Conservation (phyloP, 2,113 vertebrate species). For the Hassar affinis region DNA sequence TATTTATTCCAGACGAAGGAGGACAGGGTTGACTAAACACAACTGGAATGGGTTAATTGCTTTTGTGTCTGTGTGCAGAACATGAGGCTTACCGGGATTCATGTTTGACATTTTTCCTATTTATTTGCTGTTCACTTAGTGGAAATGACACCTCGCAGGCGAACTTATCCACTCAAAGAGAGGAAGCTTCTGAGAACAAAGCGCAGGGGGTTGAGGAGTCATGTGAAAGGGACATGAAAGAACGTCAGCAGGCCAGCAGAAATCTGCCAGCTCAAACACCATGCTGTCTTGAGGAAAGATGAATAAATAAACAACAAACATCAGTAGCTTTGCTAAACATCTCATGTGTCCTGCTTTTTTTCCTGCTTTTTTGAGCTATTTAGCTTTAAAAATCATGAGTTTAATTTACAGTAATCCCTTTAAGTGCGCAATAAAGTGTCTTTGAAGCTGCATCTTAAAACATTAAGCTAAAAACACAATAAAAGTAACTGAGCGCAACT, state of each 20-base stretch:
- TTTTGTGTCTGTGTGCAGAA: slow-evolving; percentile 5
- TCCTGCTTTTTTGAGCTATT: not conserved
- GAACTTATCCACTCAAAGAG: not conserved
- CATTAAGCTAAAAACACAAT: slow-evolving; percentile 1
- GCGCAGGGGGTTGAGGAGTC: not conserved
- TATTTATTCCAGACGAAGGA: not conserved
- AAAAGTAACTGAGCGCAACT: not conserved
- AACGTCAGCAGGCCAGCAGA: not conserved
- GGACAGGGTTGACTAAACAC: slow-evolving; percentile 26
- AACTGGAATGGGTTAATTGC: slow-evolving; percentile 15
- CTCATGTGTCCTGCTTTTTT: not conserved
- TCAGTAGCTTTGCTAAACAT: slow-evolving; percentile 4
- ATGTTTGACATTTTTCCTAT: not conserved
- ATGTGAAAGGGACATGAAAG: slow-evolving; percentile 22
- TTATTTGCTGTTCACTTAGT: not conserved
- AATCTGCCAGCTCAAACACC: slow-evolving; percentile 4
- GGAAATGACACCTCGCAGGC: not conserved
- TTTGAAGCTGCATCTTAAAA: not conserved
- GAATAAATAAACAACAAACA: slow-evolving; percentile 13
- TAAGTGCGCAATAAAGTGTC: slow-evolving; percentile 12
- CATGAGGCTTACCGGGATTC: not conserved
- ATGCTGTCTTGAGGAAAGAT: slow-evolving; percentile 16
- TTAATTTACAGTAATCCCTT: not conserved
- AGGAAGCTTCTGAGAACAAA: not conserved
- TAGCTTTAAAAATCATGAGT: not conserved